Conservation (phyloP, 2,113 vertebrate species). For the Megaceryle torquata region DNA sequence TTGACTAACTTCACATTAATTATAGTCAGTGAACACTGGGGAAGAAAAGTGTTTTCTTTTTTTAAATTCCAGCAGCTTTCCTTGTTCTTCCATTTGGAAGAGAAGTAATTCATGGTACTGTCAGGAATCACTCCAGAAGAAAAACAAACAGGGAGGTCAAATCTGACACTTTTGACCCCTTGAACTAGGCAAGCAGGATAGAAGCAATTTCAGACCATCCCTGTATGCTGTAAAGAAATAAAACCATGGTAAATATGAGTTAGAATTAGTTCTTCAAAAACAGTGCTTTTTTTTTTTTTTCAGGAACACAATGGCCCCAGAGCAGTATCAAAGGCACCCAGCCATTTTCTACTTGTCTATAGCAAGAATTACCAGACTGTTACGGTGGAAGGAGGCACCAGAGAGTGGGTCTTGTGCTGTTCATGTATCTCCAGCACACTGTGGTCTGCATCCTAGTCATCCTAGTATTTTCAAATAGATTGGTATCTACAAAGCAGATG, state of each 20-base stretch:
- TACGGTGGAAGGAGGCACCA: not conserved
- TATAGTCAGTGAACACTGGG: not conserved
- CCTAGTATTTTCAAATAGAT: not conserved
- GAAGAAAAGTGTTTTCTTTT: not conserved
- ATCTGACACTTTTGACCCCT: not conserved
- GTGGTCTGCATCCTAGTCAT: not conserved
- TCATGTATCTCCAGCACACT: not conserved
- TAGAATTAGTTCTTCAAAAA: not conserved
- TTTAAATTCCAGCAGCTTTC: not conserved
- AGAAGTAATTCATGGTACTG: not conserved
- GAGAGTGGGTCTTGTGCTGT: not conserved
- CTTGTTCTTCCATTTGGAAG: not conserved
- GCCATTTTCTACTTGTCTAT: not conserved
- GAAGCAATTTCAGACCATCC: not conserved
- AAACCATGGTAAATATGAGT: not conserved
- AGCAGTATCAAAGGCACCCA: not conserved
- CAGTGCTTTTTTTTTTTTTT: not conserved
- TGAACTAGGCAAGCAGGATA: not conserved
- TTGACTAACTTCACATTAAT: constrained; percentile 8
- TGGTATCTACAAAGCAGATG: not conserved
- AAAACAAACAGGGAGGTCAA: not conserved
- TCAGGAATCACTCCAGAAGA: not conserved
- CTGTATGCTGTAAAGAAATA: not conserved
- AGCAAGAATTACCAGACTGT: not conserved
- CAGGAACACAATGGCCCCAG: not conserved